Evolutionary conservation across 2,797 vertebrate genomes (phyloP).

Genomic region (Neosilurus mollespiculum): DNA sequence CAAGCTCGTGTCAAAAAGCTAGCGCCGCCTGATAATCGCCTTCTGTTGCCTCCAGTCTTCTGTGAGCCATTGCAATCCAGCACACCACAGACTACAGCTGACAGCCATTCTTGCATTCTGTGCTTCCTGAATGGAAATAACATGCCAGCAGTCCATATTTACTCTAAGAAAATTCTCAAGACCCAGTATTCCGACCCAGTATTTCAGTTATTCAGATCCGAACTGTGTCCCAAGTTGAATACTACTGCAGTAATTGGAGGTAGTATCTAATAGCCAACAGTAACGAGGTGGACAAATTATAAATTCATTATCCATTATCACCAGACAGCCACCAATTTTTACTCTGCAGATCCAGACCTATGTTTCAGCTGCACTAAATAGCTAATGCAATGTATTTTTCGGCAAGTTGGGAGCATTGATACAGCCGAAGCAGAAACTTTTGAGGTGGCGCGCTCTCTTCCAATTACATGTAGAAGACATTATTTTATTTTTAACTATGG

Average conservation of each 20-base stretch:
- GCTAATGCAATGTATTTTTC: neutral
- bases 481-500: no score
- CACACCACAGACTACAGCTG: neutral
- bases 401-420: neutral
- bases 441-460: neutral
- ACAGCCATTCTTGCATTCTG: slow-evolving; percentile 8
- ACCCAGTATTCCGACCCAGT: neutral
- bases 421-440: neutral
- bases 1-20: slow-evolving; percentile 1
- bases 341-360: neutral
- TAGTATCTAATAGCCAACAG: neutral
- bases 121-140: neutral
- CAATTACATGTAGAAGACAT: neutral
- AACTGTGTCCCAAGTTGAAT: neutral
- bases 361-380: neutral
- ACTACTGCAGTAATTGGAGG: neutral
- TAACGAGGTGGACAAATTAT: neutral
- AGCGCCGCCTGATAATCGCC: slow-evolving; percentile 1
- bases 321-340: no score
- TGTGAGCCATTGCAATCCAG: slow-evolving; percentile 1
- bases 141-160: neutral
- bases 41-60: slow-evolving; percentile 29
- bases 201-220: no score
- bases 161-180: no score
- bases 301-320: neutral